Conservation (phyloP, 2,888 invertebrate genomes). For the Tinea trinotella region DNA sequence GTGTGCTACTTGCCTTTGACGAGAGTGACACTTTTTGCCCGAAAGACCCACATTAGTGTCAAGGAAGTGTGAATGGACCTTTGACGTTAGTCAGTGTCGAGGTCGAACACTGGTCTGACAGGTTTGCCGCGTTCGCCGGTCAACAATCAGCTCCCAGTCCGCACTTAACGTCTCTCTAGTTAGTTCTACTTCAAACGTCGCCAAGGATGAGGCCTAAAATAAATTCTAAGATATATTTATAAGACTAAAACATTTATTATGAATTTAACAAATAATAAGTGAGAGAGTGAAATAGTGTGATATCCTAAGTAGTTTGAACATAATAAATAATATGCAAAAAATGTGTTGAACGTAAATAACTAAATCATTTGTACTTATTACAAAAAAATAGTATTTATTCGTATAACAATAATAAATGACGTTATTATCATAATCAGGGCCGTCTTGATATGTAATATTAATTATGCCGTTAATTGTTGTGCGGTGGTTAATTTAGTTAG, state of each 20-base stretch:
- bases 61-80: constrained; percentile 1
- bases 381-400: too few species aligned
- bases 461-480: background rate
- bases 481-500: background rate
- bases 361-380: too few species aligned
- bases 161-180: constrained; percentile 32
- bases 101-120: constrained; percentile 63
- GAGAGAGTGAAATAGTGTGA: constrained; percentile 5
- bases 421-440: too few species aligned
- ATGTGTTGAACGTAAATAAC: too few species aligned
- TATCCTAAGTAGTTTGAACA: background rate
- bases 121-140: constrained; percentile 37
- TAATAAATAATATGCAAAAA: too few species aligned
- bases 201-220: constrained; percentile 31
- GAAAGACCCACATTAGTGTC: constrained; percentile 9
- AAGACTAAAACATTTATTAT: background rate
- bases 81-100: constrained; percentile 40
- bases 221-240: background rate
- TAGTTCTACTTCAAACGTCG: constrained; percentile 36
- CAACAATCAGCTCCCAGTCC: constrained; percentile 1
- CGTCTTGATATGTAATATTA: too few species aligned
- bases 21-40: constrained; percentile 8
- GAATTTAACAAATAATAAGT: constrained; percentile 16
- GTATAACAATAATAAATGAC: too few species aligned
- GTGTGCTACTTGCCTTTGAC: background rate